Percentiles rank a stretch among this genome's conserved stretches.
Conservation (phyloP, 2,888 invertebrate genomes). For the Caenorhabditis zanzibari region DNA sequence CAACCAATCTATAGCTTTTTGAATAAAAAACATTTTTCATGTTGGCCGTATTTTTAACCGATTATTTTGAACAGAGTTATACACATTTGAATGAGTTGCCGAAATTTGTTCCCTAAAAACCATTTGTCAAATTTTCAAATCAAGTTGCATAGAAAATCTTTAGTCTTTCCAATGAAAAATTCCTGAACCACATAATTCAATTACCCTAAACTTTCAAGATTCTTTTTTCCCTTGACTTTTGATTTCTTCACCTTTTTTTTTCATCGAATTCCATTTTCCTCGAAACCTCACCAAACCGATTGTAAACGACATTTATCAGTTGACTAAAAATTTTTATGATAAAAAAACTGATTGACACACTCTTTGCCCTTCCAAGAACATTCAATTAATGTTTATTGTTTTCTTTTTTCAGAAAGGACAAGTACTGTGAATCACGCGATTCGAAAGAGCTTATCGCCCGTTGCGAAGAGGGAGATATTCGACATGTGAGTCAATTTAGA, state of each 20-base stretch:
- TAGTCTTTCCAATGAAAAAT: background rate
- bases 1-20: no score
- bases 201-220: background rate
- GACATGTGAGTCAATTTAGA: constrained; percentile 53
- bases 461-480: constrained; percentile 69
- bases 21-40: no score
- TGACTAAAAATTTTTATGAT: background rate
- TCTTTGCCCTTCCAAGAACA: background rate
- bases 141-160: no score
- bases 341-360: constrained; percentile 13
- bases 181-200: constrained; percentile 3
- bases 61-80: no score
- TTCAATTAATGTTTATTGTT: background rate
- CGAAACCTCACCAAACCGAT: background rate
- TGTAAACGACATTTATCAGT: constrained; percentile 19
- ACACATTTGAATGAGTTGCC: no score
- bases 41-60: no score
- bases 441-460: constrained; percentile 76
- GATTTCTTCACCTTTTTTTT: constrained; percentile 4
- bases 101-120: no score
- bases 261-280: background rate
- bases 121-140: no score
- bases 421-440: constrained; percentile 73
- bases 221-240: background rate
- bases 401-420: constrained; percentile 64